Base-by-base conservation (phyloP, 2,113 vertebrate genomes). In the Forbesichthys papilliferus region DNA sequence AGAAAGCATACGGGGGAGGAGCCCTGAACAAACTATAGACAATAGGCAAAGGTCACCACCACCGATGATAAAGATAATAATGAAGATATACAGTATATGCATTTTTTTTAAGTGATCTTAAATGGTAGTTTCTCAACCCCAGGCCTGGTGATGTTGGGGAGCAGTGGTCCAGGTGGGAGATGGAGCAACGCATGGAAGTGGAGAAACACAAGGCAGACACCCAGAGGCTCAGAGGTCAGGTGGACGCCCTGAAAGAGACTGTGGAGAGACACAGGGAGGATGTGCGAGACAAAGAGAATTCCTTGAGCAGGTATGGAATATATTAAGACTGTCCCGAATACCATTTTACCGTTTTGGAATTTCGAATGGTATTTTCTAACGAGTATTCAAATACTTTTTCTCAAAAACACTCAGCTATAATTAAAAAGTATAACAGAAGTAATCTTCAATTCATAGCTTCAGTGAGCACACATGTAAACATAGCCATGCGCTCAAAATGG, bases 151-250 rank as follows among this genome's bases (percentile, higher is more conserved):
- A 80, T n/a, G 71, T 72, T 54, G 18, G 68, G 53, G 83, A 79
- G 27, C 80, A 72, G 66, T 56, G 14, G 52, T 67, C 69, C 48
- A 75, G 67, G 69, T 72, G 65, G 69, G 86, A 88, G 61, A 70
- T 80, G 36, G 86, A 88, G 59, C 86, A 85, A 84, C 56, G 9
- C 27, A 48, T 88, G 51, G 84, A 88, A 55, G 74, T 66, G 42
- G 85, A 87, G 53, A 85, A 73, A 58, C 76, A 86, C 69, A 88
- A 82, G 61, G 81, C 79, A 3, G 91, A 91, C 66, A 75, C 73
- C 49, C 89, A 90, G 67, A 86, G 90, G 55, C 83, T 91, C 64
- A 89, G 79, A 69, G 82, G 83, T 11, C 87, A 91, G 74, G 77
- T 92, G 67, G 86, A 92, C 52, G 75, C 85, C 18, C 48, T 93